Evolutionary conservation across 2,888 invertebrate genomes (phyloP), one percentile per base, ranked within the genome.

Genomic region (Diogma glabrata): DNA sequence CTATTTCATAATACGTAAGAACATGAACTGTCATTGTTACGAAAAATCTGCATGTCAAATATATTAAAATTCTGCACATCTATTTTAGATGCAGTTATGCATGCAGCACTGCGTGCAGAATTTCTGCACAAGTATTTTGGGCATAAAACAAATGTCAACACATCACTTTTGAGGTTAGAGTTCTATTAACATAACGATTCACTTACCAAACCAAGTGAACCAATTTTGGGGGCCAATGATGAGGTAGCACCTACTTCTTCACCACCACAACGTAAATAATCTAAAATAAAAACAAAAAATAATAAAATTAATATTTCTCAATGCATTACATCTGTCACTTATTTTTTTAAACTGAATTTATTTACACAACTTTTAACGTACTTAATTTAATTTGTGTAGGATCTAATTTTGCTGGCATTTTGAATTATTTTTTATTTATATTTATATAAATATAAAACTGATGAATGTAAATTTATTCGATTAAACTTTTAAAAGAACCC

Each of bases 231-330:
- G 60, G 99, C 99, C 69, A 99, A 79, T 10, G 97, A 92, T 51
- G 99, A 95, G 56, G 99, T 99, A 57, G 99, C 99, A 67, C 97
- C 97, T 49, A 99, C 95, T 83, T 99, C 99, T 65, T 99, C 99
- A 64, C 99, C 99, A 59, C 99, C 95, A 72, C 95, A 96, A 73
- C 94, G 81, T 69, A 99, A 76, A 75, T 83, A 95, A 55, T 99
- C 97, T 96, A n/a, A 50, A 53, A 54, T 16, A 38, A 47, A 51
- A 50, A 23, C 52, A 49, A 53, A 51, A 36, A 49, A 54, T n/a
- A 24, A 28, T 8, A 9, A 23, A 53, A 50, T 52, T 51, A 53
- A 53, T 36, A 47, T 46, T 20, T 56, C n/a, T 17, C 22, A 16
- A 14, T 12, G n/a, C 12, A 16, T n/a, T 17, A 30, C 17, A 20